A percentile compares a stretch with the other conserved stretches of the same genome.
phyloP scores from a whole-genome alignment of 2,888 invertebrate genomes.

The Dryobotodes eremita region DNA sequence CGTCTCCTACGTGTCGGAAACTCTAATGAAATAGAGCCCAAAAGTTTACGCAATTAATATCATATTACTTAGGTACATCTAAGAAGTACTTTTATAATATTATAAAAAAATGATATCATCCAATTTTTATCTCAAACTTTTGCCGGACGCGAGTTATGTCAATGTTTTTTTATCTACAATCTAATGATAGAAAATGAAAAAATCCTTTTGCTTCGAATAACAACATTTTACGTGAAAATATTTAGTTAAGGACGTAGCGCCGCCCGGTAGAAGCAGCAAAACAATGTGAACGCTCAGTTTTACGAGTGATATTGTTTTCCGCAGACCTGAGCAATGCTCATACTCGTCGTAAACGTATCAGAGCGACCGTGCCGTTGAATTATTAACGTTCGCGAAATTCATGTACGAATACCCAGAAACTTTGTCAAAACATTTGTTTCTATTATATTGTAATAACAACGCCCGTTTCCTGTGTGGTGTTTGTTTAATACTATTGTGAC shows the following conservation, averaged over 20 bases:
- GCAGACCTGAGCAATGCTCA: slow-evolving; percentile 51
- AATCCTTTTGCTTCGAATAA: slow-evolving; percentile 21
- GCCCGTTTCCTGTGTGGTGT: neutral
- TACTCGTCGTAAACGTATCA: slow-evolving; percentile 27
- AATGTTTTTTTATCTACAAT: slow-evolving; percentile 11
- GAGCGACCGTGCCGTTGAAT: slow-evolving; percentile 32
- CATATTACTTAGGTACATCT: slow-evolving; percentile 46
- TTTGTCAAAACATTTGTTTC: slow-evolving; percentile 32
- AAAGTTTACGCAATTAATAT: slow-evolving; percentile 72
- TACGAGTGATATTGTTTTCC: slow-evolving; percentile 55
- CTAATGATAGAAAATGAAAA: slow-evolving; percentile 9
- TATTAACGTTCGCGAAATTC: slow-evolving; percentile 43
- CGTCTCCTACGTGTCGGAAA: slow-evolving; percentile 65
- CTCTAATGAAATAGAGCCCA: slow-evolving; percentile 67
- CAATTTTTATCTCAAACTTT: neutral
- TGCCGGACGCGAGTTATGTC: neutral
- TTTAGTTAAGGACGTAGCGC: slow-evolving; percentile 27
- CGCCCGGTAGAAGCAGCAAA: slow-evolving; percentile 47
- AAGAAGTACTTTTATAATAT: slow-evolving; percentile 24
- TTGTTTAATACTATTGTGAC: slow-evolving; percentile 8
- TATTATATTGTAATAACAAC: slow-evolving; percentile 8
- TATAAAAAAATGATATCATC: neutral
- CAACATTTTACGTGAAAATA: slow-evolving; percentile 43
- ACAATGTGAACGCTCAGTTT: slow-evolving; percentile 51
- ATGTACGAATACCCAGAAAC: slow-evolving; percentile 15